Evolutionary conservation across 2,797 vertebrate species (phyloP).

Genomic region (Leuciscus waleckii): DNA sequence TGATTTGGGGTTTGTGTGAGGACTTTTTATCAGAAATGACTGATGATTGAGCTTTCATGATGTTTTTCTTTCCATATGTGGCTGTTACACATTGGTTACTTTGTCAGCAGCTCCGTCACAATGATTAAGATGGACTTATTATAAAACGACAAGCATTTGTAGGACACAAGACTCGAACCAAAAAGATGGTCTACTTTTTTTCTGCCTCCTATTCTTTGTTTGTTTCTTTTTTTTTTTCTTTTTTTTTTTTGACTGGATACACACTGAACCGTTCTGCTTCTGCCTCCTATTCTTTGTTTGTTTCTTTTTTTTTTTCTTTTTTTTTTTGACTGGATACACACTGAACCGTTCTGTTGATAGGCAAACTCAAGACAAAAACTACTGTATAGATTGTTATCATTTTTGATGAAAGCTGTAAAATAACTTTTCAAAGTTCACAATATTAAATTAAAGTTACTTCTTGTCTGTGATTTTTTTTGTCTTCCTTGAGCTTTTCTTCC

Average conservation of each 20-base stretch:
- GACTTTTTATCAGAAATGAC: constrained; percentile 74
- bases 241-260: constrained; percentile 85
- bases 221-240: constrained; percentile 39
- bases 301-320: constrained; percentile 1
- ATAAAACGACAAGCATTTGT: constrained; percentile 75
- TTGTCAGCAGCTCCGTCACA: constrained; percentile 73
- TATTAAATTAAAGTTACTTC: constrained; percentile 99
- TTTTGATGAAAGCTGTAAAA: constrained; percentile 95
- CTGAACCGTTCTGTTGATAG: constrained; percentile 89
- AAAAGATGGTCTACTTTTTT: constrained; percentile 78
- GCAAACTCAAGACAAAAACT: constrained; percentile 85
- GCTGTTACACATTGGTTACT: constrained; percentile 73
- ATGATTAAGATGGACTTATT: constrained; percentile 73
- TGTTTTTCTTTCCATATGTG: constrained; percentile 72
- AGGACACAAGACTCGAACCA: constrained; percentile 75
- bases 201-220: constrained; percentile 54
- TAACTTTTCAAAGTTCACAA: constrained; percentile 99
- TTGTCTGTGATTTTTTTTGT: constrained; percentile 89
- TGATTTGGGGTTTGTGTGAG: constrained; percentile 69
- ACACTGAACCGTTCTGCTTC: constrained; percentile 86
- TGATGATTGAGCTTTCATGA: constrained; percentile 68
- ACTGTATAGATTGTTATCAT: constrained; percentile 97
- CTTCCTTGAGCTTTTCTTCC: neutral
- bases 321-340: constrained; percentile 87
- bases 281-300: constrained; percentile 59